Evolutionary conservation across 2,888 invertebrate species (phyloP).

Genomic region (Ophion ellenae): DNA sequence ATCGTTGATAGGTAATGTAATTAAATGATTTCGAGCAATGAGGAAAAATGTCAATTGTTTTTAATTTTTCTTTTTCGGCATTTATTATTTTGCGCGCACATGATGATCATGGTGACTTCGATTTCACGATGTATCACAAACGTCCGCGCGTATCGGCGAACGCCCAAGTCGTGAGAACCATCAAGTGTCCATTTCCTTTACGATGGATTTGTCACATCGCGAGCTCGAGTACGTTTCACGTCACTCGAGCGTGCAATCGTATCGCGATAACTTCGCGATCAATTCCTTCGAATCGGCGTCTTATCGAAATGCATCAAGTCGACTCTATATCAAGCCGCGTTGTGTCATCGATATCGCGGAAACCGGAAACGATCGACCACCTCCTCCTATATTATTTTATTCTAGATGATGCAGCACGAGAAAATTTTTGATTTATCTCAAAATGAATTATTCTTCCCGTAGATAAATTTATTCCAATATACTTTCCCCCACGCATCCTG

Average conservation of each 20-base stretch:
- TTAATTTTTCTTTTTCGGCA: too few relatives aligned
- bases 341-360: not conserved
- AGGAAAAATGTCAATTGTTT: too few relatives aligned
- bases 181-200: slow-evolving; percentile 33
- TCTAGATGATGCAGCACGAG: not conserved
- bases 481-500: not conserved
- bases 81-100: not conserved
- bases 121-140: slow-evolving; percentile 21
- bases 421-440: not conserved
- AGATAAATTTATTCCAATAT: not conserved
- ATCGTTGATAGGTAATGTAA: too few relatives aligned
- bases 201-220: slow-evolving; percentile 7
- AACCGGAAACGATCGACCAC: not conserved
- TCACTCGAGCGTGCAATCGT: slow-evolving; percentile 32
- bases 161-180: slow-evolving; percentile 29
- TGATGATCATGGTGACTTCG: not conserved
- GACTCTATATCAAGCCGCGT: slow-evolving; percentile 9
- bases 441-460: not conserved
- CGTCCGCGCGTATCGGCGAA: slow-evolving; percentile 27
- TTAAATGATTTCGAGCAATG: too few relatives aligned
- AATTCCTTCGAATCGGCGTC: not conserved
- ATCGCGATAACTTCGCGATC: not conserved
- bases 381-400: not conserved
- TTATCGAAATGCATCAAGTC: slow-evolving; percentile 18
- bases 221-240: slow-evolving; percentile 10